Evolutionary conservation across 2,113 vertebrate genomes (phyloP), one percentile per base, ranked within the genome.

Genomic region (Nycticebus coucang): DNA sequence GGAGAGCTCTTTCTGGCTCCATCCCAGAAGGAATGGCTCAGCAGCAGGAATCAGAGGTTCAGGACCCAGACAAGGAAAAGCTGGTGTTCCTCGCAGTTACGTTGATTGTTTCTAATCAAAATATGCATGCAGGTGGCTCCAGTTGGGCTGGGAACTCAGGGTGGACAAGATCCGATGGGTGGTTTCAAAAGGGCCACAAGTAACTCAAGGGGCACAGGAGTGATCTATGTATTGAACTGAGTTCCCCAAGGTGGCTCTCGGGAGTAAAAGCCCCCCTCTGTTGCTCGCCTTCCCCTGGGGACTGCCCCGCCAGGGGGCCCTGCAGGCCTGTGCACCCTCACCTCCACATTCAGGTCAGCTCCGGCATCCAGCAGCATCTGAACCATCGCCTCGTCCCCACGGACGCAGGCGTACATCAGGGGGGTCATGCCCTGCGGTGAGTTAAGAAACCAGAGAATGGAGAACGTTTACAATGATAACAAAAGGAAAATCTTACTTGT

Each of bases 321-420:
- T 87, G 62, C 37, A 53, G 95, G 64, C 60, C 68, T n/a, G 83
- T 30, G 80, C 62, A 86, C 97, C 94, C 99, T 99, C 96, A 99
- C 99, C 99, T 99, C 99, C 95, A 99, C 99, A 98, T 99, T 99
- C 96, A 99, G 99, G 97, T 99, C 99, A 82, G 99, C 99, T 98
- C 99, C 99, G 50, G 99, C 99, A 95, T 99, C 99, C 98, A 99
- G 98, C 98, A 99, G 98, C 99, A 99, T 99, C 99, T 99, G 99
- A 72, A 99, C 99, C 99, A 99, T 99, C 77, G 99, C 99, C 98
- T 99, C 99, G 92, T 99, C 99, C 92, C 99, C 99, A 50, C 99
- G 99, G 97, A 99, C 99, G 96, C 99, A 99, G 74, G 99, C 99
- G 26, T 99, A 99, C 99, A 99, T 99, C 98, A 99, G 98, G 55